phyloP scores from a whole-genome alignment of 2,797 vertebrate genomes.

The Oryzias dopingdopingensis region DNA sequence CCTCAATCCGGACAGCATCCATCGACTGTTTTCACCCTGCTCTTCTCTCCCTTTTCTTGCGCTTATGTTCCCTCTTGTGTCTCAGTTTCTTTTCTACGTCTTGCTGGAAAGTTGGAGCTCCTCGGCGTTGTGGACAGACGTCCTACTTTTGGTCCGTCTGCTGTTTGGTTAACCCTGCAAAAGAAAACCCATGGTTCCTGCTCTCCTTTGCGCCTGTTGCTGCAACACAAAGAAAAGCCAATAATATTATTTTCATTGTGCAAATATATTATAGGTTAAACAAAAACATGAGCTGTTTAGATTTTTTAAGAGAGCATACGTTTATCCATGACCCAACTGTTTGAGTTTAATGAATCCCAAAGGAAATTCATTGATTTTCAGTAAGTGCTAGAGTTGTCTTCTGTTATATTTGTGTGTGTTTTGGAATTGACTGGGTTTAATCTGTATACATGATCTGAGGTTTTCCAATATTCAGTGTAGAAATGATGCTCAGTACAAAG shows the following conservation, averaged over 20 bases:
- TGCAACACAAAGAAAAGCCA: conserved; percentile 28
- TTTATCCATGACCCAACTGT: too few species aligned
- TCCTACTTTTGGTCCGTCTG: conserved; percentile 22
- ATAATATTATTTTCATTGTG: background rate
- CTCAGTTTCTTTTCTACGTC: conserved; percentile 45
- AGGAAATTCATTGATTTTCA: too few species aligned
- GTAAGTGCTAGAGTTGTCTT: too few species aligned
- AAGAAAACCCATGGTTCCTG: conserved; percentile 40
- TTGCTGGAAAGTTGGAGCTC: conserved; percentile 32
- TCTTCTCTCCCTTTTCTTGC: conserved; percentile 61
- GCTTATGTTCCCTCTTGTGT: conserved; percentile 41
- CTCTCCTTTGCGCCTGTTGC: conserved; percentile 24
- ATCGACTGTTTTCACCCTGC: conserved; percentile 82
- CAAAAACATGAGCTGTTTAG: background rate
- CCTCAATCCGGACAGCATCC: conserved; percentile 84
- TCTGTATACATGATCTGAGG: too few species aligned
- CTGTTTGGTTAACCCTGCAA: conserved; percentile 45
- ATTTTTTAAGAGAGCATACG: too few species aligned
- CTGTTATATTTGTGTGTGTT: too few species aligned
- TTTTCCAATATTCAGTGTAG: too few species aligned
- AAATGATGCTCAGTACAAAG: too few species aligned
- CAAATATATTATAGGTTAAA: background rate
- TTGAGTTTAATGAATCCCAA: too few species aligned
- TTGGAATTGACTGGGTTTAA: too few species aligned
- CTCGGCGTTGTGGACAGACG: conserved; percentile 34